phyloP scores from a whole-genome alignment of 2,888 invertebrate genomes.

The Apomyelois bistriatella region DNA sequence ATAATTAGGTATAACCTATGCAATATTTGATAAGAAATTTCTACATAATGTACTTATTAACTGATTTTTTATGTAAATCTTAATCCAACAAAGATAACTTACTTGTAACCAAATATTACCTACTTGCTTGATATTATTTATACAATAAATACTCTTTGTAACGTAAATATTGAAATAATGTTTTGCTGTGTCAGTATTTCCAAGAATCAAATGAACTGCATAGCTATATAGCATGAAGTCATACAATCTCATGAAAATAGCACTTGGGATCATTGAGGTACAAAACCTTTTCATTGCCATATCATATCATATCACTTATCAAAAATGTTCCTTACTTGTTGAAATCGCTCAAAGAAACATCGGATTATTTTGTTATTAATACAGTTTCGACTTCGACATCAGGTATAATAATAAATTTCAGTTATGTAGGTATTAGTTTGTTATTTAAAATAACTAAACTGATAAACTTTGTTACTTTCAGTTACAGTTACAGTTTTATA shows the following conservation, averaged over 20 bases:
- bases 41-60: conserved; percentile 32
- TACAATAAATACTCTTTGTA: conserved; percentile 37
- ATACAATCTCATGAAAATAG: conserved; percentile 12
- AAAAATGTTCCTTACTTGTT: conserved; percentile 30
- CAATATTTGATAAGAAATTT: conserved; percentile 50
- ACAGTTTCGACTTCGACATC: not conserved
- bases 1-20: conserved; percentile 53
- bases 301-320: conserved; percentile 65
- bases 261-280: conserved; percentile 47
- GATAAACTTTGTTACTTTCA: no score
- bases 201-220: not conserved
- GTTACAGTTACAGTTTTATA: no score
- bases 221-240: not conserved
- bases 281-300: conserved; percentile 72
- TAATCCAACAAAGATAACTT: conserved; percentile 36
- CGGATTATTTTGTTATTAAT: conserved; percentile 11
- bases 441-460: no score
- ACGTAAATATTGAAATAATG: conserved; percentile 30
- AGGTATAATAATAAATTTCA: no score
- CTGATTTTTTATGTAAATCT: conserved; percentile 52
- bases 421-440: no score
- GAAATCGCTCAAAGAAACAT: conserved; percentile 22
- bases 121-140: conserved; percentile 45
- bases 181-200: conserved; percentile 20
- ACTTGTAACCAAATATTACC: conserved; percentile 34